These are phyloP conservation scores for Bergia puertoricense DNA, from an alignment of 92 coral and sea anemone genomes.

Conservation along the genomic window DNA sequence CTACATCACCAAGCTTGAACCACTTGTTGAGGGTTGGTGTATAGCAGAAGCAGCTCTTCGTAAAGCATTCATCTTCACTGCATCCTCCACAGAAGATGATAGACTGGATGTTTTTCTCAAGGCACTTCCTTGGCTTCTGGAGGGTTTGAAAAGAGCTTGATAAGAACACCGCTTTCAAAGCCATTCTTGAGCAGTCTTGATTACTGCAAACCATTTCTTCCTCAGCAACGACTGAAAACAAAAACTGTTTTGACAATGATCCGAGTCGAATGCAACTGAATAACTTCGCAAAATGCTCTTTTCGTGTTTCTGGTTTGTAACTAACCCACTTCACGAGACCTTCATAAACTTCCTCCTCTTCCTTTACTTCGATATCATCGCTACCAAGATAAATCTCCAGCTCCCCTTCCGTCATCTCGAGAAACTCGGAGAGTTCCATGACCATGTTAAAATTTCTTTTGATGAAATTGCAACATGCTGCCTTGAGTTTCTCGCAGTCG, in stretches of 20 bases:
- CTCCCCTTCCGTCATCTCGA: conserved; percentile 24
- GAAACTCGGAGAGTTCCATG: conserved; percentile 18
- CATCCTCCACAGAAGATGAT: conserved; percentile 37
- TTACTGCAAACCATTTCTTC: conserved; percentile 30
- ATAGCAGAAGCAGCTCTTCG: conserved; percentile 5
- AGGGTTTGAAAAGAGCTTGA: background rate
- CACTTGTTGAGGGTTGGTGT: conserved; percentile 24
- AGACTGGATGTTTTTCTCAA: background rate
- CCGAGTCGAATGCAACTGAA: conserved; percentile 25
- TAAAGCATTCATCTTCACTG: background rate
- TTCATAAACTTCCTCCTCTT: conserved; percentile 33
- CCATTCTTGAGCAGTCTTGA: conserved; percentile 22
- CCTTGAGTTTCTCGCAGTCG: conserved; percentile 6
- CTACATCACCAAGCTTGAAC: background rate
- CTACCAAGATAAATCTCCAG: conserved; percentile 19
- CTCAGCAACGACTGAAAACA: conserved; percentile 31
- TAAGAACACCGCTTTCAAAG: conserved; percentile 5
- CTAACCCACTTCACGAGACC: conserved; percentile 25
- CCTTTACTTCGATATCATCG: conserved; percentile 18
- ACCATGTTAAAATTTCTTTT: conserved; percentile 3
- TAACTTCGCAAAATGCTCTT: conserved; percentile 7
- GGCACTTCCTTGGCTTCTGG: conserved; percentile 16
- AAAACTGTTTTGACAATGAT: conserved; percentile 28
- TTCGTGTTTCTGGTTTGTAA: conserved; percentile 3
- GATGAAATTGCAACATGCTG: background rate